These are phyloP conservation scores for Drosophila erecta DNA, from an alignment of 1,140 invertebrate species.

Conservation along the genomic window DNA sequence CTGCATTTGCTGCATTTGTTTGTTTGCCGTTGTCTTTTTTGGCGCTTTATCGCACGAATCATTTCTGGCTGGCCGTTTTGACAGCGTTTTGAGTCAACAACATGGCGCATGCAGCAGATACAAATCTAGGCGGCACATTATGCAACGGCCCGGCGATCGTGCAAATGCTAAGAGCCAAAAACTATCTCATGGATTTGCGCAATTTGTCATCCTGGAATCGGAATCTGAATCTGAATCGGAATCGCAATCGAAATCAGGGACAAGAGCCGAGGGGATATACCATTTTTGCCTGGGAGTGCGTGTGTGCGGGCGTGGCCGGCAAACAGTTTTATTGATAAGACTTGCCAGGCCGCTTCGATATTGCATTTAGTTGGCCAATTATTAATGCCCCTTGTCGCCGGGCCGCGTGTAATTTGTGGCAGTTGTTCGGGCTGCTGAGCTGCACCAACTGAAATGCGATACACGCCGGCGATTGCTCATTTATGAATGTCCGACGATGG, in stretches of 20 bases:
- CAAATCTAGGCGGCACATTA: conserved; percentile 79
- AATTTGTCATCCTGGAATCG: conserved; percentile 77
- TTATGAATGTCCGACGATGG: conserved; percentile 66
- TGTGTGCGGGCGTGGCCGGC: conserved; percentile 74
- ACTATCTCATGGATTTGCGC: conserved; percentile 83
- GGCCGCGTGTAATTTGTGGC: conserved; percentile 78
- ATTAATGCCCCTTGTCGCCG: conserved; percentile 79
- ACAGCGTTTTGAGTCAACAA: conserved; percentile 82
- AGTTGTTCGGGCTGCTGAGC: conserved; percentile 46
- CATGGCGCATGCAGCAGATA: conserved; percentile 79
- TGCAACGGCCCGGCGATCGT: conserved; percentile 66
- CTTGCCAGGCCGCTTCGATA: conserved; percentile 64
- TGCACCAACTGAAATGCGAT: conserved; percentile 68
- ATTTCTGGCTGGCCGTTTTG: conserved; percentile 78
- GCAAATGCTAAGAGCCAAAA: conserved; percentile 62
- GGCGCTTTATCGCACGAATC: conserved; percentile 75
- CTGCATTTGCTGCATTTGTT: conserved; percentile 52
- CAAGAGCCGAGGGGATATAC: background rate
- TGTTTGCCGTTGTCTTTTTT: conserved; percentile 52
- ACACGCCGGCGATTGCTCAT: conserved; percentile 40
- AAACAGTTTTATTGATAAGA: conserved; percentile 79
- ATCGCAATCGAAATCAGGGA: conserved; percentile 11
- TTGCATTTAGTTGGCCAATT: conserved; percentile 74
- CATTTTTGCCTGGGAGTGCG: conserved; percentile 47
- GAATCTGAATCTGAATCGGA: conserved; percentile 37